Evolutionary conservation across 2,113 vertebrate genomes (phyloP), one percentile per base, ranked within the genome.

Genomic region (Aphelocoma coerulescens): DNA sequence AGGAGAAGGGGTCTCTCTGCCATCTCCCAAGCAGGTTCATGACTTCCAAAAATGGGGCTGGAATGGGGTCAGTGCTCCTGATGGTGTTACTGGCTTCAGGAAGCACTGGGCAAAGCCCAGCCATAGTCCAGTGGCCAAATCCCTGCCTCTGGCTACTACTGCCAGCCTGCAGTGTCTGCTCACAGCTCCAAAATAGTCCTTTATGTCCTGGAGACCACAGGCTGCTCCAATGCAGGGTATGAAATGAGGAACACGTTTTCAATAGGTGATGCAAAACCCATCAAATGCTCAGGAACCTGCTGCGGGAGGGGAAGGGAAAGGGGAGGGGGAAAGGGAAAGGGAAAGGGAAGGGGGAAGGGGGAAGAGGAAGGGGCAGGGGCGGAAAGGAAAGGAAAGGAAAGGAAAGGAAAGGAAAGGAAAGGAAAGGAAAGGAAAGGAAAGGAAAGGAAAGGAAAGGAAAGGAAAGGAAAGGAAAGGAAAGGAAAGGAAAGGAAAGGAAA

Each of bases 31-130:
- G 57, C 28, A 15, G 3, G 2, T 10, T 44, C 16, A 9, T 0
- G 2, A 16, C 2, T 24, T 16, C 9, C 0, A 3, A 41, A 57
- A 48, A 24, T 0, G 0, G 3, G 39, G 49, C 23, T 43, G 54
- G 16, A 58, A 41, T 2, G 5, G n/a, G 33, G 10, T 26, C 1
- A 0, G 3, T 0, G 32, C 20, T 57, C 23, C 46, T 69, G 28
- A 28, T 16, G 21, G 37, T 2, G 1, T 55, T 12, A 9, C 8
- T 17, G 3, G 27, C n/a, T 23, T n/a, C 9, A 11, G 27, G 30
- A 62, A 71, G 49, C 10, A 18, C 6, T 2, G 16, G 9, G 5
- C 51, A 76, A 8, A 52, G 30, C 41, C 17, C 46, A 83, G 49
- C 44, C 57, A 15, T 0, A 3, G 54, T 11, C 33, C 33, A 39